Conservation (phyloP, 2,888 invertebrate species). For the Heliconius ethilla region DNA sequence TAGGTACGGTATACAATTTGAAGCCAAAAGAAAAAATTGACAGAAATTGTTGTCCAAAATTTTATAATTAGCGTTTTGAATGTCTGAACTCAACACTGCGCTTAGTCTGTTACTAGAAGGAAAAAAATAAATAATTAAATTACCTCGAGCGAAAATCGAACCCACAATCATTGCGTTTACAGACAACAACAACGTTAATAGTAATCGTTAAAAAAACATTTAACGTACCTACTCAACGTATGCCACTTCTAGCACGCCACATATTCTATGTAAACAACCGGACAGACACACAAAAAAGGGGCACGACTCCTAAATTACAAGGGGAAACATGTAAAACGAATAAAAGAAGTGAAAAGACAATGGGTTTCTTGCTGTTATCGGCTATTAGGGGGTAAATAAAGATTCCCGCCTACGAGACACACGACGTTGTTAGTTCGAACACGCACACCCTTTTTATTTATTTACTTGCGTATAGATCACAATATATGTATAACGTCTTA, state of each 20-base stretch:
- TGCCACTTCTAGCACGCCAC: not conserved
- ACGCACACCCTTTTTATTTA: slow-evolving; percentile 54
- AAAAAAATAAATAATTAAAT: not conserved
- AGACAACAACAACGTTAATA: not conserved
- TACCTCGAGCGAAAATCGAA: not conserved
- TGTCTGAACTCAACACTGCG: not conserved
- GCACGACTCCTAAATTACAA: slow-evolving; percentile 65
- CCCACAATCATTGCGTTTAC: not conserved
- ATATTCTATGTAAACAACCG: slow-evolving; percentile 49
- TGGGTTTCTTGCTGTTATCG: slow-evolving; percentile 55
- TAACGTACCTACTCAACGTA: not conserved
- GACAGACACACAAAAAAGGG: slow-evolving; percentile 60
- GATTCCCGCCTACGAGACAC: slow-evolving; percentile 60
- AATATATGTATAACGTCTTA: not conserved
- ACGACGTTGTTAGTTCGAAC: slow-evolving; percentile 50
- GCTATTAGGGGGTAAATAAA: slow-evolving; percentile 66
- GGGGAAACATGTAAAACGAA: slow-evolving; percentile 57
- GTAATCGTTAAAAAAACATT: not conserved
- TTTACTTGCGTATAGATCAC: slow-evolving; percentile 7
- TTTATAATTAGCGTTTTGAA: not conserved
- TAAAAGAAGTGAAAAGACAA: slow-evolving; percentile 56
- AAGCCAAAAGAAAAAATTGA: not conserved
- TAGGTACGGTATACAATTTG: not conserved
- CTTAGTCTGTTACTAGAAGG: not conserved
- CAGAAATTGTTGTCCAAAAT: not conserved